A percentile compares a stretch with the other conserved stretches of the same genome.
Evolutionary conservation across 2,888 invertebrate species (phyloP).

Genomic region (Gryllus longicercus): DNA sequence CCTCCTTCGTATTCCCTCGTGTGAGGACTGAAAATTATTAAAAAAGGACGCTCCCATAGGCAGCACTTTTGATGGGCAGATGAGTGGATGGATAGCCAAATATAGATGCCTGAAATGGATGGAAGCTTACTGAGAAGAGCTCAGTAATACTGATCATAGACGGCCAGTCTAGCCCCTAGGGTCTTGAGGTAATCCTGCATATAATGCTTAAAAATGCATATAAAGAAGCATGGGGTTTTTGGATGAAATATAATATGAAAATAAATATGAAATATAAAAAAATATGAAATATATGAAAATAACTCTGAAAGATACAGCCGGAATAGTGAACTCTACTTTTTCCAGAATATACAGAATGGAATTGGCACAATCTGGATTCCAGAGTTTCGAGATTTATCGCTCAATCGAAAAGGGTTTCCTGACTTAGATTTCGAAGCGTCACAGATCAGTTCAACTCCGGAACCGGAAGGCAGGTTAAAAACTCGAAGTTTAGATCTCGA

Average conservation of each 20-base stretch:
- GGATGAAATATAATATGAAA: constrained; percentile 20
- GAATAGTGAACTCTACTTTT: neutral
- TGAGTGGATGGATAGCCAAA: constrained; percentile 24
- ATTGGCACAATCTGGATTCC: neutral
- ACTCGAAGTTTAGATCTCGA: neutral
- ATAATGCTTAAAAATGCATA: too few species aligned
- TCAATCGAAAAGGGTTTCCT: neutral
- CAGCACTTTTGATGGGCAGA: constrained; percentile 21
- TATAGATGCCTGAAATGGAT: neutral
- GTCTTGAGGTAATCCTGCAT: neutral
- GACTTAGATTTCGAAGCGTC: constrained; percentile 22
- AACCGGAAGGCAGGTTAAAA: neutral
- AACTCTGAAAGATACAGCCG: too few species aligned
- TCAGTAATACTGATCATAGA: constrained; percentile 21
- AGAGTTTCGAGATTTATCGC: constrained; percentile 17
- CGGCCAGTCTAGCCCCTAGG: constrained; percentile 20
- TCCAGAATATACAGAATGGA: constrained; percentile 19
- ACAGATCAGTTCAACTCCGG: neutral
- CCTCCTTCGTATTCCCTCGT: neutral
- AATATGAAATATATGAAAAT: too few species aligned
- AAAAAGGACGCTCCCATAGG: constrained; percentile 21
- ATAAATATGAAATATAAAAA: too few species aligned
- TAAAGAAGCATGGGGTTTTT: neutral
- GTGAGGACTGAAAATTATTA: constrained; percentile 21
- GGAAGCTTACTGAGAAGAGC: constrained; percentile 3